A percentile compares a stretch with the other conserved stretches of the same genome.
These are phyloP conservation scores for Strigamia crassipes DNA, from an alignment of 2,888 invertebrate species.

Conservation along the genomic window DNA sequence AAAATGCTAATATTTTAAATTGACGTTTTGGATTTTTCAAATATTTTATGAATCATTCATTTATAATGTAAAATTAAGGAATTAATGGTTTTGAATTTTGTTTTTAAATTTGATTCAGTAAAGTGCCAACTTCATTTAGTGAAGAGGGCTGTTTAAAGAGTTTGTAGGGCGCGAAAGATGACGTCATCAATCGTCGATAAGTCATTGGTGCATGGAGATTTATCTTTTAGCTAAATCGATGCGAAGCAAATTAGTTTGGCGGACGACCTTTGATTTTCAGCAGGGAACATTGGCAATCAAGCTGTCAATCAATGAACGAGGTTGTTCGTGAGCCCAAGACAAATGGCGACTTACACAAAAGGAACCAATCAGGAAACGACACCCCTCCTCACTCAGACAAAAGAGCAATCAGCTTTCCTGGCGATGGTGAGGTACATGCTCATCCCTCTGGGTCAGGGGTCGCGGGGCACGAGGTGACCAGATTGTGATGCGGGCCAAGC, in stretches of 20 bases:
- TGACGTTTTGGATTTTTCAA: neutral
- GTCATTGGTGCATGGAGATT: neutral
- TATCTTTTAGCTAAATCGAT: neutral
- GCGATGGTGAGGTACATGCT: slow-evolving; percentile 22
- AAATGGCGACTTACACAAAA: slow-evolving; percentile 26
- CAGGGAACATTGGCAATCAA: slow-evolving; percentile 6
- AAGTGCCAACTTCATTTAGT: neutral
- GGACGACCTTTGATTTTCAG: slow-evolving; percentile 22
- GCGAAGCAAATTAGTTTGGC: slow-evolving; percentile 22
- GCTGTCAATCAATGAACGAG: slow-evolving; percentile 4
- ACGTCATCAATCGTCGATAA: slow-evolving; percentile 4
- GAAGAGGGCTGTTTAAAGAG: neutral
- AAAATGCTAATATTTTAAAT: neutral
- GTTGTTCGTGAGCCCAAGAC: slow-evolving; percentile 30
- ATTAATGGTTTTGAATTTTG: neutral
- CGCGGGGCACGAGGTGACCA: neutral
- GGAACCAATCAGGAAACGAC: slow-evolving; percentile 28
- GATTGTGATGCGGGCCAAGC: slow-evolving; percentile 12
- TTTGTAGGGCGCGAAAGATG: neutral
- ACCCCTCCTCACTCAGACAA: slow-evolving; percentile 23
- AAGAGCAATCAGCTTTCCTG: slow-evolving; percentile 30
- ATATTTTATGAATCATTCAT: too few relatives aligned
- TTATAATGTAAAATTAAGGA: neutral
- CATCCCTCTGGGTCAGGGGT: slow-evolving; percentile 2
- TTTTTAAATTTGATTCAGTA: neutral